Evolutionary conservation across 2,113 vertebrate genomes (phyloP), one percentile per base, ranked within the genome.

Genomic region (Bubo scandiacus): DNA sequence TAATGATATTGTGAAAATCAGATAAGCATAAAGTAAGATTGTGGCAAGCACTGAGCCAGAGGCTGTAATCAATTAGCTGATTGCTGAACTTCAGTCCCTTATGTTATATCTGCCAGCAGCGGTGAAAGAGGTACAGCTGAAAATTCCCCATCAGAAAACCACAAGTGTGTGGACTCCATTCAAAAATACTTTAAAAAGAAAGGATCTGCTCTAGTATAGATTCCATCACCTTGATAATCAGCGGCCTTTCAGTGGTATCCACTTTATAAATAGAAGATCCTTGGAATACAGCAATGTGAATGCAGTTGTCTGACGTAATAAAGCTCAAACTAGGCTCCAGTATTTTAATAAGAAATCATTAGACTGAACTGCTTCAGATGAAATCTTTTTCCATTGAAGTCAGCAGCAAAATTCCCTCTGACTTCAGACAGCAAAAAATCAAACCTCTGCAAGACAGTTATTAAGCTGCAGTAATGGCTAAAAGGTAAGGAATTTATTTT

Each of bases 301-400:
- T 67, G 65, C 34, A 85, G 26, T 61, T 92, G 73, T 77, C 63
- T 81, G 78, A 89, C 0, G 2, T 83, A 88, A 66, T 57, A 71
- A 89, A 92, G 9, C 72, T 93, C 86, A 85, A 87, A 73, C 25
- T 58, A 70, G 47, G 29, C 40, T 94, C 55, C 52, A 67, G 19
- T 71, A 66, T 93, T 95, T 91, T 91, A 91, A 68, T 77, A 94
- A 86, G 63, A 94, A 88, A 92, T 88, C 86, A 78, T 81, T 95
- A 91, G 43, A 45, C 29, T 65, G 68, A 94, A 83, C 22, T 86
- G 21, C 74, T 95, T 94, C 8, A 3, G 54, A 59, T 84, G 59
- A 94, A 94, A 87, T 71, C 47, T 85, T 87, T 89, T 81, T 86
- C 29, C 12, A 54, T 40, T 68, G 74, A 83, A 90, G 20, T 73